phyloP scores from a whole-genome alignment of 2,113 vertebrate species.

The Malaclemys terrapin region DNA sequence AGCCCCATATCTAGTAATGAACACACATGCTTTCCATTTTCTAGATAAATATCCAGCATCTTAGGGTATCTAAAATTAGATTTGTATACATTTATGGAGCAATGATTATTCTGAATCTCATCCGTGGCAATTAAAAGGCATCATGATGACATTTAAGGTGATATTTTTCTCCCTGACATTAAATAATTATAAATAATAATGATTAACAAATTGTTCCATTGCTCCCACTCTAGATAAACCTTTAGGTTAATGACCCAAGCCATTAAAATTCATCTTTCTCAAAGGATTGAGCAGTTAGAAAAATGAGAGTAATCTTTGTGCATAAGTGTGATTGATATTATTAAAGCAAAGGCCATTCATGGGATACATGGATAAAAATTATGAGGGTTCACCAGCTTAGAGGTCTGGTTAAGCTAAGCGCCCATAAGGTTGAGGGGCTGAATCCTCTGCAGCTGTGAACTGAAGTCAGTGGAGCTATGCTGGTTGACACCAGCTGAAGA shows the following conservation, averaged over 20 bases:
- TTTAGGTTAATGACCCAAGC: slow-evolving; percentile 86
- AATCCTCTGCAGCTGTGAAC: not conserved
- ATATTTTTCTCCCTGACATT: slow-evolving; percentile 83
- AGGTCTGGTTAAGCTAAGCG: not conserved
- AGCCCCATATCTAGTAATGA: slow-evolving; percentile 54
- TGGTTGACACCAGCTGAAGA: not conserved
- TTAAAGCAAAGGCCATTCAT: slow-evolving; percentile 68
- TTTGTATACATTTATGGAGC: slow-evolving; percentile 76
- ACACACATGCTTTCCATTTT: slow-evolving; percentile 73
- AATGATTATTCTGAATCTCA: slow-evolving; percentile 81
- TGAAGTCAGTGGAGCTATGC: not conserved
- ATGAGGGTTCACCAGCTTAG: slow-evolving; percentile 28
- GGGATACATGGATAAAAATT: slow-evolving; percentile 1
- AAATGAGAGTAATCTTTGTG: slow-evolving; percentile 76
- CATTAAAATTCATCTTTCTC: slow-evolving; percentile 86
- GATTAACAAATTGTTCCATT: slow-evolving; percentile 84
- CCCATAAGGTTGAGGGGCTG: not conserved
- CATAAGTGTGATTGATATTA: slow-evolving; percentile 81
- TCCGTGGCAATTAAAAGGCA: slow-evolving; percentile 84
- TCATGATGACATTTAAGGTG: slow-evolving; percentile 86
- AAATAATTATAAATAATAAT: slow-evolving; percentile 89
- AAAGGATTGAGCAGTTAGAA: slow-evolving; percentile 78
- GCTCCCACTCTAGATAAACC: slow-evolving; percentile 80
- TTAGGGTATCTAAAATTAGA: slow-evolving; percentile 79
- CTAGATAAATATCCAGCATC: slow-evolving; percentile 72